Percentiles rank a stretch among this genome's conserved stretches.
These are phyloP conservation scores for Drosophila auraria DNA, from an alignment of 1,140 invertebrate genomes.

Conservation along the genomic window DNA sequence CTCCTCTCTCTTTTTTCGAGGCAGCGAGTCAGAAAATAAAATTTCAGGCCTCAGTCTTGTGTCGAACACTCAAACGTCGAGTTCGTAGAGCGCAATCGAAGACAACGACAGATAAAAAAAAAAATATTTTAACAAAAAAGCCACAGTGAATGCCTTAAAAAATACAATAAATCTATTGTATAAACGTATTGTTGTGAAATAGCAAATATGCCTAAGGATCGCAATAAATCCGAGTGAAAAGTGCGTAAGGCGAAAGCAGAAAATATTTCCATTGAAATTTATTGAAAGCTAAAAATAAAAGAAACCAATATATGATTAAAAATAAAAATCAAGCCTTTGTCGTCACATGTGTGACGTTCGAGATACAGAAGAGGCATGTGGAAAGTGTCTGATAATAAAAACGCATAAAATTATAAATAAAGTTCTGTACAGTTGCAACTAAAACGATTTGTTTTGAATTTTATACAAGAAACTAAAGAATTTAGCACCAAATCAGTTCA, in stretches of 20 bases:
- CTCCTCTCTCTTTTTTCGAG: conserved; percentile 15
- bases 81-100: conserved; percentile 68
- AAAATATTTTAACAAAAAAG: conserved; percentile 7
- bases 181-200: conserved; percentile 66
- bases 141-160: conserved; percentile 5
- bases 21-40: conserved; percentile 27
- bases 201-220: conserved; percentile 46
- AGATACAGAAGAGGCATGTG: conserved; percentile 18
- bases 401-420: conserved; percentile 13
- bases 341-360: conserved; percentile 50
- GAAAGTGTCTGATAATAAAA: conserved; percentile 25
- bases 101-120: conserved; percentile 63
- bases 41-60: conserved; percentile 67
- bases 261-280: conserved; percentile 34
- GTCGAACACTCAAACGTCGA: conserved; percentile 65
- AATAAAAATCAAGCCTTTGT: conserved; percentile 36
- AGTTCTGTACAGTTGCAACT: neutral
- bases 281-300: conserved; percentile 48
- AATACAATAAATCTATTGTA: conserved; percentile 51
- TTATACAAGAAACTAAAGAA: neutral
- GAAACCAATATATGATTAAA: conserved; percentile 14
- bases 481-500: conserved; percentile 1
- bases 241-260: conserved; percentile 44
- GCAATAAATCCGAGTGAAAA: conserved; percentile 48
- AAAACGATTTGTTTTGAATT: neutral